Percentiles rank a stretch among this genome's conserved stretches.
Evolutionary conservation across 1,140 invertebrate species (phyloP).

Genomic region (Ceratina japonica): DNA sequence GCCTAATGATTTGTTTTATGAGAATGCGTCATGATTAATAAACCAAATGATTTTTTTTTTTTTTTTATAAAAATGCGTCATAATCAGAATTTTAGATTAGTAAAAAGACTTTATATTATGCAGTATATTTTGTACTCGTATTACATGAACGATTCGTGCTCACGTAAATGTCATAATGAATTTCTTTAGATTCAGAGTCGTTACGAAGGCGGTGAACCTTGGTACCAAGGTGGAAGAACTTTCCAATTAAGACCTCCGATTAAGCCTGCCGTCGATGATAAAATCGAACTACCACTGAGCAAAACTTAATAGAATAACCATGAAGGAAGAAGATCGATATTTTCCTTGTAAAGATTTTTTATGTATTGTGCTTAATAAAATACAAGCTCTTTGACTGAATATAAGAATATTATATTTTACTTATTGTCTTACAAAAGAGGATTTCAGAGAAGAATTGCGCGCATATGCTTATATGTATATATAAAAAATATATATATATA

Average conservation of each 20-base stretch:
- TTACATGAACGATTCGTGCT: no score
- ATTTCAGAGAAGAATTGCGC: neutral
- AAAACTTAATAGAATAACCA: conserved; percentile 45
- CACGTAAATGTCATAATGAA: no score
- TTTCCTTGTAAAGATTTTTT: neutral
- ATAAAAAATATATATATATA: neutral
- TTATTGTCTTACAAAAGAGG: neutral
- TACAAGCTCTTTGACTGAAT: neutral
- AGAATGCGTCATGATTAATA: no score
- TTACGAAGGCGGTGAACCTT: conserved; percentile 32
- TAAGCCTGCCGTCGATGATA: conserved; percentile 59
- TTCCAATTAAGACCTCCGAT: conserved; percentile 21
- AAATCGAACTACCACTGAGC: conserved; percentile 65
- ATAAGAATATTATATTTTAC: conserved; percentile 2
- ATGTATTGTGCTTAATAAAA: conserved; percentile 4
- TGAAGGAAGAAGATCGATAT: neutral
- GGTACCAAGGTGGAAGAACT: conserved; percentile 30
- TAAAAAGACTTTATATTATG: no score
- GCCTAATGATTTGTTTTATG: neutral
- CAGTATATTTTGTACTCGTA: no score
- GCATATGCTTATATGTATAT: neutral
- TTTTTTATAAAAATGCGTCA: no score
- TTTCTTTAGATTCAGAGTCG: conserved; percentile 45
- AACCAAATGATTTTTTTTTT: neutral
- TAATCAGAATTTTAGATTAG: no score